A percentile compares a stretch with the other conserved stretches of the same genome.
Evolutionary conservation across 2,797 vertebrate genomes (phyloP).

Genomic region (Chlorospingus semifuscus): DNA sequence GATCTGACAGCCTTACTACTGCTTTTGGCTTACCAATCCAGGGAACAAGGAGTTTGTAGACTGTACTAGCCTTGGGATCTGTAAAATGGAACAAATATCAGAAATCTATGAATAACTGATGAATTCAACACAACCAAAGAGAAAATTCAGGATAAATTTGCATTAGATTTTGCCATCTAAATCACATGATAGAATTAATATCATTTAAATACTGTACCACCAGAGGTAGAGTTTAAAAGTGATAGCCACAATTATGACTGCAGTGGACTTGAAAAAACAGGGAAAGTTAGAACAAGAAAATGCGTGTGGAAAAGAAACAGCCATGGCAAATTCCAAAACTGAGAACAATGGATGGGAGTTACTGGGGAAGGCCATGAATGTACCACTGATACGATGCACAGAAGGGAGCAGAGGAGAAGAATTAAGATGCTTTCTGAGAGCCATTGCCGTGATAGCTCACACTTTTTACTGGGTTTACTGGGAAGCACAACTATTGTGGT

Average conservation of each 20-base stretch:
- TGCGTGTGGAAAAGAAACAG: neutral
- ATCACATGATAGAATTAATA: neutral
- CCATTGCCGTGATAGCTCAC: neutral
- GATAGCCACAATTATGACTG: neutral
- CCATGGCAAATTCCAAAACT: neutral
- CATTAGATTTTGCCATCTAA: fast-evolving
- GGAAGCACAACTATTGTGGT: neutral
- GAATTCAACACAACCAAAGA: neutral
- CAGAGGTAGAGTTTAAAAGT: neutral
- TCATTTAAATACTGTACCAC: neutral
- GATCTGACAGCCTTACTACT: neutral
- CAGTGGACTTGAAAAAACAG: neutral
- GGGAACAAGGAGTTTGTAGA: slow-evolving; percentile 32
- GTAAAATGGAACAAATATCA: neutral
- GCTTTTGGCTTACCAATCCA: slow-evolving; percentile 61
- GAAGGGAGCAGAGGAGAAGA: neutral
- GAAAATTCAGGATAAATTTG: neutral
- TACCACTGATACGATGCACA: neutral
- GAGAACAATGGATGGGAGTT: neutral
- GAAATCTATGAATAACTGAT: neutral
- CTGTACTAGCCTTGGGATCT: slow-evolving; percentile 63
- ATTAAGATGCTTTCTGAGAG: neutral
- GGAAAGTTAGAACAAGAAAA: neutral
- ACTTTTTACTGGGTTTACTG: neutral
- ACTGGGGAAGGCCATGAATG: neutral